A percentile compares a stretch with the other conserved stretches of the same genome.
Conservation (phyloP, 2,797 vertebrate species). For the Anguilla pacifica region DNA sequence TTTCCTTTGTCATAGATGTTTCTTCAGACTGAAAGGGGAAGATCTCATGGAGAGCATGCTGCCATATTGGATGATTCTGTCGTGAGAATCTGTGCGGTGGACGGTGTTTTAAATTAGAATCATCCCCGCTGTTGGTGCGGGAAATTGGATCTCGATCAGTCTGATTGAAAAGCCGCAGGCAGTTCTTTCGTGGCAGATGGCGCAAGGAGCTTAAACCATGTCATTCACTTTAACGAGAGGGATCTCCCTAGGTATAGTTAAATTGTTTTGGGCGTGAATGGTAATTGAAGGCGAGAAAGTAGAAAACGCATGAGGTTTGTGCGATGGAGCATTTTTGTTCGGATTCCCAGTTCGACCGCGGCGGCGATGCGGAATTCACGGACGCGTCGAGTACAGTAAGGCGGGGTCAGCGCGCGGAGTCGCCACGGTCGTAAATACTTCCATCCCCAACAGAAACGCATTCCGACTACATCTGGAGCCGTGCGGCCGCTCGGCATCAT, state of each 20-base stretch:
- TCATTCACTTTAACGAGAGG: not conserved
- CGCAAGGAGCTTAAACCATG: constrained; percentile 23
- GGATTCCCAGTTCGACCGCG: not conserved
- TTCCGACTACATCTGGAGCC: not conserved
- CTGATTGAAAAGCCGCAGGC: constrained; percentile 55
- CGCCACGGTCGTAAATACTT: not conserved
- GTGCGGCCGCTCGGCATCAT: not conserved
- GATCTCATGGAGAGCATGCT: constrained; percentile 44
- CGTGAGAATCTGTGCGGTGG: constrained; percentile 52
- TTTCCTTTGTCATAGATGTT: not conserved
- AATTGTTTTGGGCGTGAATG: not conserved
- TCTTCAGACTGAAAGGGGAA: not conserved
- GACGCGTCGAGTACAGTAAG: not conserved
- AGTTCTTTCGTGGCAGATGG: constrained; percentile 50
- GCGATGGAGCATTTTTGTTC: not conserved
- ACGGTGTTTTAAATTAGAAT: constrained; percentile 48
- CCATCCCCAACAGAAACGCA: not conserved
- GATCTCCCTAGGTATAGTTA: not conserved
- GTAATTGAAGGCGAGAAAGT: not conserved
- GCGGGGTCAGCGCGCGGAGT: not conserved
- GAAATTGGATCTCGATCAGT: constrained; percentile 58
- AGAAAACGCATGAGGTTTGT: not conserved
- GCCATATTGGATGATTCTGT: constrained; percentile 64
- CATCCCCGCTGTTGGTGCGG: constrained; percentile 35
- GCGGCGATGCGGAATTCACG: not conserved